These are phyloP conservation scores for Xiphorhynchus erythropygius DNA, from an alignment of 2,797 vertebrate species.

Conservation along the genomic window DNA sequence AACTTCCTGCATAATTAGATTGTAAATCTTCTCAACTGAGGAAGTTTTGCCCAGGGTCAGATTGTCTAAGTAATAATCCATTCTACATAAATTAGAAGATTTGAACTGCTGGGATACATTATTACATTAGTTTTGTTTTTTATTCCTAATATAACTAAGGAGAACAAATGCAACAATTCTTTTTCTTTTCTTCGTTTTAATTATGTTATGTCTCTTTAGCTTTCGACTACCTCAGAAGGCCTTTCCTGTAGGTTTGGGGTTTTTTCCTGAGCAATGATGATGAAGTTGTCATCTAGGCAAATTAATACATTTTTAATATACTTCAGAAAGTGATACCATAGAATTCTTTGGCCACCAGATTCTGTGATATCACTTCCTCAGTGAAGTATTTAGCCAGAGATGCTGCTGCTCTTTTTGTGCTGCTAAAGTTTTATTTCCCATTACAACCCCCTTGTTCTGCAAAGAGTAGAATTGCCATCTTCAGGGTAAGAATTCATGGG, in stretches of 20 bases:
- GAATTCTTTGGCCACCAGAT: slow-evolving; percentile 11
- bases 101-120: slow-evolving; percentile 60
- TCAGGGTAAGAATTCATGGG: not conserved
- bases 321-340: slow-evolving; percentile 24
- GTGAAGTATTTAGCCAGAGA: not conserved
- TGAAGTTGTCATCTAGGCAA: not conserved
- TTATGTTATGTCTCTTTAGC: not conserved
- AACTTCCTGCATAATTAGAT: slow-evolving; percentile 75
- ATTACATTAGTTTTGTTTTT: slow-evolving; percentile 54
- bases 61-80: slow-evolving; percentile 71
- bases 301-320: slow-evolving; percentile 46
- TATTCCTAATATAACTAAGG: slow-evolving; percentile 36
- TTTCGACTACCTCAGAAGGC: slow-evolving; percentile 27
- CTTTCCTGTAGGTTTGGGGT: slow-evolving; percentile 21
- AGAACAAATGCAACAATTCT: slow-evolving; percentile 38
- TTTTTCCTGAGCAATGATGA: slow-evolving; percentile 12
- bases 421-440: not conserved
- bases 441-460: not conserved
- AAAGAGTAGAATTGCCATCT: not conserved
- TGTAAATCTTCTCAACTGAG: slow-evolving; percentile 72
- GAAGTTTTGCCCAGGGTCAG: slow-evolving; percentile 67
- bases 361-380: slow-evolving; percentile 13
- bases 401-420: not conserved
- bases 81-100: slow-evolving; percentile 72
- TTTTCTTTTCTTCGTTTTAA: slow-evolving; percentile 8